phyloP scores from a whole-genome alignment of 2,888 invertebrate genomes.

The Xestia c-nigrum region DNA sequence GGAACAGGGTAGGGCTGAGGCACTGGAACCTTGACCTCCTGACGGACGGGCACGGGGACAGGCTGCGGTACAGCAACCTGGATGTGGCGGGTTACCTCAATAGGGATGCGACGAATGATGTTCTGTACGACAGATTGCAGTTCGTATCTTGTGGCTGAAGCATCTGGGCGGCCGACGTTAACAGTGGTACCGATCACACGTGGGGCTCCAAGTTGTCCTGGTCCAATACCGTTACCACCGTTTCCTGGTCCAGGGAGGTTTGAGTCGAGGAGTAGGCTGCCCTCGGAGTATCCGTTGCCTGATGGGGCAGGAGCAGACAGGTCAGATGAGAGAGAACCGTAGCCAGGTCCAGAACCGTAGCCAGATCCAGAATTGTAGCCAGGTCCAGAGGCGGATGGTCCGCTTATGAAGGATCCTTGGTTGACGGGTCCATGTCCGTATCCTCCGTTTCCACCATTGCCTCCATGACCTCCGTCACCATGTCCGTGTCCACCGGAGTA shows the following conservation, averaged over 20 bases:
- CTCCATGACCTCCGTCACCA: background rate
- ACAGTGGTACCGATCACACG: conserved; percentile 81
- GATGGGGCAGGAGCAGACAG: conserved; percentile 41
- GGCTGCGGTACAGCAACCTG: conserved; percentile 84
- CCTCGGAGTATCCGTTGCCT: conserved; percentile 54
- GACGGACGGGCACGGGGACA: conserved; percentile 83
- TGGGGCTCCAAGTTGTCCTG: conserved; percentile 72
- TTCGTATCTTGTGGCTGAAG: conserved; percentile 80
- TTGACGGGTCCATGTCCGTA: conserved; percentile 11
- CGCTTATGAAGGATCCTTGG: conserved; percentile 44
- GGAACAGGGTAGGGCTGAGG: conserved; percentile 88
- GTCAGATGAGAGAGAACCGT: conserved; percentile 38
- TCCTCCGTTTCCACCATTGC: background rate
- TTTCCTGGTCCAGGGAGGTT: conserved; percentile 43
- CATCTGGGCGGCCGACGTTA: conserved; percentile 75
- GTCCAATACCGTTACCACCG: conserved; percentile 45
- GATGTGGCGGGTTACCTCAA: conserved; percentile 86
- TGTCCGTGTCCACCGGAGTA: conserved; percentile 13
- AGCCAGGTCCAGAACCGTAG: background rate
- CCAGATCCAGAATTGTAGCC: background rate
- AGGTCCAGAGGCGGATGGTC: conserved; percentile 49
- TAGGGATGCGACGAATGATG: conserved; percentile 83
- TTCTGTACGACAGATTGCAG: conserved; percentile 87
- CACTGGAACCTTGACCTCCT: conserved; percentile 85
- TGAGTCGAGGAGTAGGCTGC: conserved; percentile 58